Evolutionary conservation across 1,140 invertebrate genomes (phyloP), one percentile per base, ranked within the genome.

Genomic region (Listronotus oregonensis): DNA sequence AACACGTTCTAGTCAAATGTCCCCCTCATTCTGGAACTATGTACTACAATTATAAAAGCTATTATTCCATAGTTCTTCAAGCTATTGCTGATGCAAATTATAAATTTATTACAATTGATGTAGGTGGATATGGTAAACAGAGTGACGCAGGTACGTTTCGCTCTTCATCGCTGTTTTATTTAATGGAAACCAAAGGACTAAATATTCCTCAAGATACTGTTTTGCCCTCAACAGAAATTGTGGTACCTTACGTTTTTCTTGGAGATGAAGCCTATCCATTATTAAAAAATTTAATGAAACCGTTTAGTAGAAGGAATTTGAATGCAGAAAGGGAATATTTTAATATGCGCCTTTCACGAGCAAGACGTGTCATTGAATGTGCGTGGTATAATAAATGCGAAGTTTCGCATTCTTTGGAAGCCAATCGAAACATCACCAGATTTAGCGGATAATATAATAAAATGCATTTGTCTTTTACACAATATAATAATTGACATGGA

Each of bases 401-500:
- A 44, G 12, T 44, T n/a, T n/a, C 42, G 12, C 12, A 44, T 44
- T 14, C 4, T 12, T 14, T 44, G 12, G 42, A 44, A 44, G 12
- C 42, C 42, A 6, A 44, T 44, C 5, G 42, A 44, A 44, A 6
- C 6, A 14, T 44, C 15, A 6, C 42, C 4, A 44, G 42, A 44
- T 4, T 14, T 4, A 12, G 42, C 12, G 4, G 42, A 44, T 44
- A 44, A 14, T 4, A 12, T 44, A 6, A 12, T 17, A 17, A 44
- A 44, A 44, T 44, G 42, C 12, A 17, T 44, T 6, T 44, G 42
- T 17, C 6, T 44, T 44, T 17, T 44, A 14, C 42, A 44, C 12
- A 44, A 44, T 12, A 44, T 17, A 44, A 44, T 44, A 44, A 44
- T 44, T 44, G 42, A 44, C 15, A 44, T 6, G 15, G 42, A 44